Evolutionary conservation across 2,113 vertebrate species (phyloP).

Genomic region (Ginglymostoma cirratum): DNA sequence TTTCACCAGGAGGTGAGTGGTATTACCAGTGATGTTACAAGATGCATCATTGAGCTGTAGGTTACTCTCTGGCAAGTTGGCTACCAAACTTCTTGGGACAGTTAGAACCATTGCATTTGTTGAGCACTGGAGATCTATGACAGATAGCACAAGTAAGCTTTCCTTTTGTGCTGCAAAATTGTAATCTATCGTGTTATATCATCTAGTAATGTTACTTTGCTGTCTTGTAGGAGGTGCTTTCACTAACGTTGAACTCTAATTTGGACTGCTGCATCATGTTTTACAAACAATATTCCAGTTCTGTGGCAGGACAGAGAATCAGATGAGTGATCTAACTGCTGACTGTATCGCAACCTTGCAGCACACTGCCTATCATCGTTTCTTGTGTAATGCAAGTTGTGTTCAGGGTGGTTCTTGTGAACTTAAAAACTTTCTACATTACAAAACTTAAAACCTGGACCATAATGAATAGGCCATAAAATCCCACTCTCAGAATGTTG

Average conservation of each 20-base stretch:
- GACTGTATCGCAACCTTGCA: neutral
- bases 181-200: neutral
- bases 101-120: neutral
- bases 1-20: slow-evolving; percentile 24
- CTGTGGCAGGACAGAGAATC: neutral
- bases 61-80: neutral
- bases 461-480: neutral
- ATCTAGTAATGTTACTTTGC: neutral
- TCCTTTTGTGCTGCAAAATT: neutral
- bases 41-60: slow-evolving; percentile 35
- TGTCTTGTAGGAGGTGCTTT: neutral
- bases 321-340: neutral
- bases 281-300: neutral
- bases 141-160: neutral
- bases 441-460: neutral
- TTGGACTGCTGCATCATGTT: neutral
- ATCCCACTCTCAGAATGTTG: neutral
- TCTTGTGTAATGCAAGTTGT: neutral
- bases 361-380: neutral
- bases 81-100: neutral
- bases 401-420: neutral
- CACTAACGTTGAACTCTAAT: neutral
- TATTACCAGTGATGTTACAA: slow-evolving; percentile 35
- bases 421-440: too few relatives aligned
- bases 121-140: slow-evolving; percentile 33